Percentiles rank a stretch among this genome's conserved stretches.
These are phyloP conservation scores for Trematomus bernacchii DNA, from an alignment of 2,797 vertebrate genomes.

Conservation along the genomic window DNA sequence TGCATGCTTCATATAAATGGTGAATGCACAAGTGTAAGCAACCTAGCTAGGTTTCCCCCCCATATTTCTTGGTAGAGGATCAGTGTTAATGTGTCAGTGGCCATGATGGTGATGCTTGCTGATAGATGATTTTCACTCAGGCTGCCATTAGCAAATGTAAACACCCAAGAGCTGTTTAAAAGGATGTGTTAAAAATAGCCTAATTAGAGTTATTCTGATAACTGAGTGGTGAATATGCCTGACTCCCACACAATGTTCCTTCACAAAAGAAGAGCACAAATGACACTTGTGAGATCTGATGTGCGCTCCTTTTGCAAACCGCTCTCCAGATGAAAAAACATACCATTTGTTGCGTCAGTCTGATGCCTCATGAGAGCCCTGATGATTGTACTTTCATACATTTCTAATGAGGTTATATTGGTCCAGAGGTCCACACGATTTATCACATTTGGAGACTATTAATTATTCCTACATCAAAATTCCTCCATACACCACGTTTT, in stretches of 20 bases:
- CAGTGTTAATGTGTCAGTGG: slow-evolving; percentile 67
- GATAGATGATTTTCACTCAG: slow-evolving; percentile 80
- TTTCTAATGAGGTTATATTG: slow-evolving; percentile 41
- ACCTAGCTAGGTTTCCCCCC: slow-evolving; percentile 8
- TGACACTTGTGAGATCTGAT: slow-evolving; percentile 68
- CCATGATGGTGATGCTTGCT: slow-evolving; percentile 80
- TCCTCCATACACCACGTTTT: slow-evolving; percentile 38
- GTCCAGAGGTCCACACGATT: slow-evolving; percentile 50
- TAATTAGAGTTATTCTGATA: slow-evolving; percentile 83
- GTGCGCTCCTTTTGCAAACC: slow-evolving; percentile 38
- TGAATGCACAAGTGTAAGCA: slow-evolving; percentile 11
- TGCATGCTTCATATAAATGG: slow-evolving; percentile 8
- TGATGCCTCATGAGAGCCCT: slow-evolving; percentile 17
- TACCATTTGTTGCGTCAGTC: slow-evolving; percentile 45
- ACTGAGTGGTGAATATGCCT: slow-evolving; percentile 71
- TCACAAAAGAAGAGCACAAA: slow-evolving; percentile 60
- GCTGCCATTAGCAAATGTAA: slow-evolving; percentile 83
- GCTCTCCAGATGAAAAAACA: slow-evolving; percentile 18
- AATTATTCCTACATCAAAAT: slow-evolving; percentile 56
- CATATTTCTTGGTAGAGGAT: slow-evolving; percentile 56
- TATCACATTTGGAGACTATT: slow-evolving; percentile 58
- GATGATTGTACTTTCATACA: slow-evolving; percentile 40
- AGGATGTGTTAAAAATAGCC: slow-evolving; percentile 84
- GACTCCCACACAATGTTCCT: slow-evolving; percentile 71
- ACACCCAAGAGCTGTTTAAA: slow-evolving; percentile 79